Conservation (phyloP, 2,113 vertebrate species). For the Dipodomys merriami region DNA sequence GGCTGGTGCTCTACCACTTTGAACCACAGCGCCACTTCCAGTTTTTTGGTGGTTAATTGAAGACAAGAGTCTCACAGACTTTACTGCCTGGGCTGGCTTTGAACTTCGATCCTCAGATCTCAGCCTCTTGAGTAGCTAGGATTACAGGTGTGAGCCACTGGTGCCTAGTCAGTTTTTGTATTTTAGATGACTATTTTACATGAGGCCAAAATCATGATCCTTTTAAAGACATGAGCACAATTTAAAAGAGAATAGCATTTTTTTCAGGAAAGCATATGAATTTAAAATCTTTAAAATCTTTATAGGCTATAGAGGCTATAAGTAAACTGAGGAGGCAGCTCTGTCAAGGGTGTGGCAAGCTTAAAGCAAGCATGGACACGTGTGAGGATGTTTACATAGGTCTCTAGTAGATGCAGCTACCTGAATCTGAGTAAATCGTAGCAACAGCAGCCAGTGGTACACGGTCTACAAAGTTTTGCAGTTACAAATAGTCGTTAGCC, state of each 20-base stretch:
- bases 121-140: too few species aligned
- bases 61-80: too few species aligned
- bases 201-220: neutral
- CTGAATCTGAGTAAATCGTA: neutral
- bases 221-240: conserved; percentile 37
- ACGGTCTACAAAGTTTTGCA: neutral
- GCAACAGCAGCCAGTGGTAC: neutral
- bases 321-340: neutral
- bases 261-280: conserved; percentile 22
- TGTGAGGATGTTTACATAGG: neutral
- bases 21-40: too few species aligned
- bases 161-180: neutral
- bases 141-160: too few species aligned
- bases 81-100: too few species aligned
- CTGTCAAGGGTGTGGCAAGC: neutral
- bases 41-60: too few species aligned
- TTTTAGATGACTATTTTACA: conserved; percentile 17
- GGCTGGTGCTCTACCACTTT: too few species aligned
- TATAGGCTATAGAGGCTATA: neutral
- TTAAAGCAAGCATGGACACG: neutral
- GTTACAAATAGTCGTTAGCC: neutral
- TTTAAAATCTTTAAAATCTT: conserved; percentile 44
- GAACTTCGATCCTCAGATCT: too few species aligned
- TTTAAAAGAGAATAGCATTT: conserved; percentile 9
- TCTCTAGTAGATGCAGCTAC: neutral